Conservation (phyloP, 2,888 invertebrate genomes). For the Epirrhoe tristata region DNA sequence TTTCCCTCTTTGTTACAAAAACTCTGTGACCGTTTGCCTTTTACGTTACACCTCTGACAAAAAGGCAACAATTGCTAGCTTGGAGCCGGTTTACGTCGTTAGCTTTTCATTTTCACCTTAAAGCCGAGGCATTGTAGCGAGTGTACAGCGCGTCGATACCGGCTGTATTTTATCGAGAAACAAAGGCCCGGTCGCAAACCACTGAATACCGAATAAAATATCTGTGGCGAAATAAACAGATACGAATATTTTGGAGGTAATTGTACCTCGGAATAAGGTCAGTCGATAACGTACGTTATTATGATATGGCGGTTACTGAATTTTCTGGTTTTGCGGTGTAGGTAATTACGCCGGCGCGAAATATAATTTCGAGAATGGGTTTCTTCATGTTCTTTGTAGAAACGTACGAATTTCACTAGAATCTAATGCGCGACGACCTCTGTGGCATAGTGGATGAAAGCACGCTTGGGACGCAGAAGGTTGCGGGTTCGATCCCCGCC, state of each 20-base stretch:
- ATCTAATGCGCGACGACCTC: no score
- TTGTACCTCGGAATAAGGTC: constrained; percentile 43
- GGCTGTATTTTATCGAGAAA: constrained; percentile 54
- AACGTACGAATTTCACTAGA: no score
- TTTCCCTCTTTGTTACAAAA: constrained; percentile 30
- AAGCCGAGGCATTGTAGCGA: constrained; percentile 40
- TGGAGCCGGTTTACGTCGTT: constrained; percentile 57
- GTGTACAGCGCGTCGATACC: constrained; percentile 34
- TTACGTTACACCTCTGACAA: constrained; percentile 33
- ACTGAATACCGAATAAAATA: constrained; percentile 52
- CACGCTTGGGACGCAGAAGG: no score
- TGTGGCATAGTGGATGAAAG: no score
- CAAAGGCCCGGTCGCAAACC: constrained; percentile 49
- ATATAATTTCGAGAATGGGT: not conserved
- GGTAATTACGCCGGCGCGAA: not conserved
- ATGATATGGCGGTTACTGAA: constrained; percentile 22
- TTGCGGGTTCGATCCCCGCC: no score
- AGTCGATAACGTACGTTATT: constrained; percentile 40
- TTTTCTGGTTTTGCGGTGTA: constrained; percentile 12
- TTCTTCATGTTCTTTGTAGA: no score
- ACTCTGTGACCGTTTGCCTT: constrained; percentile 31
- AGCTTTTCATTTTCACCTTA: constrained; percentile 61
- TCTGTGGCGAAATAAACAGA: constrained; percentile 44
- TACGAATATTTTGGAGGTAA: constrained; percentile 43
- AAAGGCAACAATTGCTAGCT: constrained; percentile 30